Evolutionary conservation across 2,888 invertebrate genomes (phyloP).

Genomic region (Gastrophysa polygoni): DNA sequence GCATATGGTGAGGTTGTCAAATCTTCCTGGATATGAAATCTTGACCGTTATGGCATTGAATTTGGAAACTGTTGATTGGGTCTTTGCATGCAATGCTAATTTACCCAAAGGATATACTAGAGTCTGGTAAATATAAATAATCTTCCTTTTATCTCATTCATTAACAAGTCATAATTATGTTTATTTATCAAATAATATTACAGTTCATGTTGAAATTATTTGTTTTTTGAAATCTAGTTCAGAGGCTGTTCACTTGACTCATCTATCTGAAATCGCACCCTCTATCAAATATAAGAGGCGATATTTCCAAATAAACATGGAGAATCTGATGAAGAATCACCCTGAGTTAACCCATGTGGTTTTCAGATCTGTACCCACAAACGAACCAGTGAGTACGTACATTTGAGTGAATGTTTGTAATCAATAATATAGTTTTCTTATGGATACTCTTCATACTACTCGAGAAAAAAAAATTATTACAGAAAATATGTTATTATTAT

Average conservation of each 20-base stretch:
- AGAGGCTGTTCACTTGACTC: constrained; percentile 65
- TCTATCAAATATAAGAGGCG: constrained; percentile 60
- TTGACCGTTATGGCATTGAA: constrained; percentile 72
- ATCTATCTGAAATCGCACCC: constrained; percentile 63
- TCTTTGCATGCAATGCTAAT: constrained; percentile 75
- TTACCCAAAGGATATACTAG: constrained; percentile 61
- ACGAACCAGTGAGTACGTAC: constrained; percentile 62
- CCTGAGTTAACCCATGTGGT: constrained; percentile 71
- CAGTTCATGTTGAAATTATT: neutral
- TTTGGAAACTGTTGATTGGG: constrained; percentile 74
- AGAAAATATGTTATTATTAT: too few relatives aligned
- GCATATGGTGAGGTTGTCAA: constrained; percentile 68
- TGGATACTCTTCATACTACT: too few relatives aligned
- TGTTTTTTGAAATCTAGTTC: constrained; percentile 51
- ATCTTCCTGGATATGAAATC: constrained; percentile 63
- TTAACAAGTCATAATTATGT: neutral
- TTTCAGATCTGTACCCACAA: constrained; percentile 68
- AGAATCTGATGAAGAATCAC: constrained; percentile 63
- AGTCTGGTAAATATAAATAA: constrained; percentile 64
- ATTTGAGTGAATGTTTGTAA: neutral
- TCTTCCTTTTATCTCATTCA: neutral
- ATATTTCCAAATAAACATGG: constrained; percentile 65
- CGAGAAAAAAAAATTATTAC: too few relatives aligned
- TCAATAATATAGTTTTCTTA: neutral
- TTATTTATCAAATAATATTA: neutral